phyloP scores from a whole-genome alignment of 2,888 invertebrate genomes.

The Tolmerus cingulatus region DNA sequence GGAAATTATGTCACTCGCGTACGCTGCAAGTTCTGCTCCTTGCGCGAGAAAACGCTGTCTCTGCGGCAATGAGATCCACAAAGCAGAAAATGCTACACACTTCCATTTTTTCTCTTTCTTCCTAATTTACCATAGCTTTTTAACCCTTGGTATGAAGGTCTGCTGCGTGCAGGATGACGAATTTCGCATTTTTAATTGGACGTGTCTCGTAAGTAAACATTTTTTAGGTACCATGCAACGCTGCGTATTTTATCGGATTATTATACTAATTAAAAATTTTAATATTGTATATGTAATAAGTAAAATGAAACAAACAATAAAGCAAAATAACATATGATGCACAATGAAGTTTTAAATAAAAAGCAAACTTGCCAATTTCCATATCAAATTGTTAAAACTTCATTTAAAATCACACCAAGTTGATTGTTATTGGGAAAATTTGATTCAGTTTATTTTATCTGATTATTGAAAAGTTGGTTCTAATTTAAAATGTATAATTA shows the following conservation, averaged over 20 bases:
- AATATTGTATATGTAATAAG: too few species aligned
- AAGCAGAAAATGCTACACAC: neutral
- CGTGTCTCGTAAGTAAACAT: neutral
- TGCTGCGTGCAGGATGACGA: neutral
- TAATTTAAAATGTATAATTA: too few species aligned
- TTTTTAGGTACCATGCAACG: neutral
- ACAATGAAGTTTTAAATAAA: too few species aligned
- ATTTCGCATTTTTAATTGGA: neutral
- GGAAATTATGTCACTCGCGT: conserved; percentile 7
- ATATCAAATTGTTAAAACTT: too few species aligned
- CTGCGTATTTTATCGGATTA: neutral
- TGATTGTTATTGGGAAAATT: too few species aligned
- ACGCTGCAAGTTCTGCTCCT: neutral
- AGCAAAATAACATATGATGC: too few species aligned
- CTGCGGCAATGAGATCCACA: neutral
- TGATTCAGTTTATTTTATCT: too few species aligned
- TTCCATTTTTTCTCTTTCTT: neutral
- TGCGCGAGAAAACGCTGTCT: neutral
- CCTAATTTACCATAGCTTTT: neutral
- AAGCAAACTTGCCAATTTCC: too few species aligned
- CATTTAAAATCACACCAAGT: too few species aligned
- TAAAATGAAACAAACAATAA: too few species aligned
- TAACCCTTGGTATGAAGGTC: neutral
- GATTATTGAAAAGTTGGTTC: too few species aligned
- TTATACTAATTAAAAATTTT: neutral